Base-by-base conservation (phyloP, 2,797 vertebrate genomes). In the Acipenser ruthenus region DNA sequence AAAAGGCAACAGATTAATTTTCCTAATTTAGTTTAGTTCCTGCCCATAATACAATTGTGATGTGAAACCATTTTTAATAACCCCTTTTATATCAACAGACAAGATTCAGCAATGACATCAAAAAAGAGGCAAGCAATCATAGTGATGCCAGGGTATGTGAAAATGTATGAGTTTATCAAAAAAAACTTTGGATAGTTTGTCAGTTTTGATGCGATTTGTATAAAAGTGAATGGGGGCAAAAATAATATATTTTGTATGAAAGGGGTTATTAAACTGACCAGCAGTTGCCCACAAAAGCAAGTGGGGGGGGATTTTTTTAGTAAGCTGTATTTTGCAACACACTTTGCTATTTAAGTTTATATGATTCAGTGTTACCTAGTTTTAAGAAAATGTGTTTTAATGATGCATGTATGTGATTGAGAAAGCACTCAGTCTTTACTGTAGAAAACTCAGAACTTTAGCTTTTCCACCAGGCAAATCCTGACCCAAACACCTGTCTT, bases 401-500 rank as follows among this genome's bases (percentile, higher is more conserved):
- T 37, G 3, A 37, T 37, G 37, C 37, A 53, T 9, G 8, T 53
- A 12, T 12, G 8, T 53, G 51, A 9, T 53, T 53, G 2, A 60
- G 13, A n/a, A 15, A 60, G 12, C 3, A n/a, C 11, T 15, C 8
- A 15, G 18, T 12, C 59, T 12, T n/a, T 8, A 23, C 59, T 13
- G 10, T 18, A 64, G 18, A 64, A 49, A n/a, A 49, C 63, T 60
- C 59, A 60, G 59, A 60, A 12, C 12, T 23, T 64, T 63, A 63
- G 18, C 18, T 77, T 71, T 77, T 69, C 77, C 79, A 37, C 66
- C 81, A 97, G 96, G 93, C 91, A 2, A 97, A 96, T 80, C 94
- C 94, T 71, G 94, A 96, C 80, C 94, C 94, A 8, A 97, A 94
- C 79, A 94, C 84, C 2, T 96, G 95, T 78, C 86, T 97, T 58